Percentiles rank a stretch among this genome's conserved stretches.
These are phyloP conservation scores for Parazoanthus atlanticus DNA, from an alignment of 92 coral and sea anemone genomes.

Conservation along the genomic window DNA sequence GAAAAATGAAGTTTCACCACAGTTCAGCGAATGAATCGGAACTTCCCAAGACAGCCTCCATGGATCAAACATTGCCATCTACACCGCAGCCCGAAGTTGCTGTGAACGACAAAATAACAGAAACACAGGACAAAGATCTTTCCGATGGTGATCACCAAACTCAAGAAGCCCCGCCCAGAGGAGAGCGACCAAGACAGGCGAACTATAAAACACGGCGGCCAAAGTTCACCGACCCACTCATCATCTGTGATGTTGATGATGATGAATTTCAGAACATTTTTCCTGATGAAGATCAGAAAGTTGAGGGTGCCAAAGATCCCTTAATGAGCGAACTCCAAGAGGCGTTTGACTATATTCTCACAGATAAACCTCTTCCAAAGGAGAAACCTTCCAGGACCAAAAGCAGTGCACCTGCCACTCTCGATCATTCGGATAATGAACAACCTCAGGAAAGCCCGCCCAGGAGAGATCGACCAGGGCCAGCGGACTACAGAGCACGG, in stretches of 20 bases:
- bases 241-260: conserved; percentile 6
- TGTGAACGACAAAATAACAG: background rate
- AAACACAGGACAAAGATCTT: background rate
- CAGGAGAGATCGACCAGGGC: background rate
- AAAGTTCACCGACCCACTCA: conserved; percentile 34
- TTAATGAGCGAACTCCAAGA: background rate
- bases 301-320: background rate
- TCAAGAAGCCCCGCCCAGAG: background rate
- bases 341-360: conserved; percentile 26
- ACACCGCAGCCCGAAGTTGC: background rate
- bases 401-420: background rate
- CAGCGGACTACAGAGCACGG: conserved; percentile 15
- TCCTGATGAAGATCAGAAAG: background rate
- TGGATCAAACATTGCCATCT: background rate
- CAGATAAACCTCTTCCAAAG: background rate
- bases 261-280: background rate
- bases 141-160: background rate
- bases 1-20: background rate
- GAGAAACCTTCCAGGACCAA: background rate
- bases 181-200: conserved; percentile 6
- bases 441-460: background rate
- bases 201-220: conserved; percentile 9
- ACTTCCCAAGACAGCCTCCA: background rate
- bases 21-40: background rate
- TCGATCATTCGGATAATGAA: background rate